These are phyloP conservation scores for Gortyna flavago DNA, from an alignment of 2,888 invertebrate genomes.

Conservation along the genomic window DNA sequence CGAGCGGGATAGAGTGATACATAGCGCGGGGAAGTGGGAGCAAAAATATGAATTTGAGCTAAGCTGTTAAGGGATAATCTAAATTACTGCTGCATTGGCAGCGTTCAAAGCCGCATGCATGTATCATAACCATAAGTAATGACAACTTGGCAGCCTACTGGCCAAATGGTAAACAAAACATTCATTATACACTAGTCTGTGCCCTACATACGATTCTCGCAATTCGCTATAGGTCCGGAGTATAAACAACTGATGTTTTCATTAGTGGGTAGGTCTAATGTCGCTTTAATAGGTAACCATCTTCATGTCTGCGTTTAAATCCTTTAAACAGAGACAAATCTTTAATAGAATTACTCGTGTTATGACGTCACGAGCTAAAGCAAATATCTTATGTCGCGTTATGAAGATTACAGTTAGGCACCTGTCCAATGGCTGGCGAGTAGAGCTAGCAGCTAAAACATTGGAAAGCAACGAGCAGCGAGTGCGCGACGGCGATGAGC, in stretches of 20 bases:
- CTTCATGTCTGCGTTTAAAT: not conserved
- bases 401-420: not conserved
- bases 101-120: conserved; percentile 28
- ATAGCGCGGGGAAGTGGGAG: not conserved
- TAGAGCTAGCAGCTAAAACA: not conserved
- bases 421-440: not conserved
- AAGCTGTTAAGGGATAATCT: not conserved
- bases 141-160: conserved; percentile 42
- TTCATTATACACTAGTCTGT: conserved; percentile 13
- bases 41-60: not conserved
- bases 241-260: not conserved
- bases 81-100: conserved; percentile 45
- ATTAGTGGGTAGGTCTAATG: not conserved
- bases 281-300: not conserved
- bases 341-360: not conserved
- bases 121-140: conserved; percentile 37
- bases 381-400: not conserved
- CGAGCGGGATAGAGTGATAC: not conserved
- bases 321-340: not conserved
- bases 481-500: not conserved
- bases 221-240: not conserved
- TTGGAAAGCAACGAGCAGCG: not conserved
- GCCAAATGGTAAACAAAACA: conserved; percentile 39
- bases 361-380: not conserved
- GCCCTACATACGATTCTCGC: conserved; percentile 28